Conservation (phyloP, 2,888 invertebrate species). For the Meghimatium bilineatum region DNA sequence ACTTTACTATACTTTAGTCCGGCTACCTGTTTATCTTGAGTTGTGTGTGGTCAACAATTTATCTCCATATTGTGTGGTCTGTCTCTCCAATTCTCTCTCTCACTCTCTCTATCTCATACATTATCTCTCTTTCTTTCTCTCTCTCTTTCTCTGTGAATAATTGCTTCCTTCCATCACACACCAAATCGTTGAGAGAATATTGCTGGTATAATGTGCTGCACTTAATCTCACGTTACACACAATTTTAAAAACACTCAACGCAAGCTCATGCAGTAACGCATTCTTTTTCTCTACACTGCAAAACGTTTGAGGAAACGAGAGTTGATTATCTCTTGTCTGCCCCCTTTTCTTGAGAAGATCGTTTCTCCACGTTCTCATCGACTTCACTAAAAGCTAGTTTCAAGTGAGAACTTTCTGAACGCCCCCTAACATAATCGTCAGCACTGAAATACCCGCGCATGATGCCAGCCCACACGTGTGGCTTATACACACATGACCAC, state of each 20-base stretch:
- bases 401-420: constrained; percentile 9
- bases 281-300: not conserved
- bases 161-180: not conserved
- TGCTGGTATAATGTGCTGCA: not conserved
- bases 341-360: not conserved
- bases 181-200: not conserved
- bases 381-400: not conserved
- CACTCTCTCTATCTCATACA: not conserved
- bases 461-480: constrained; percentile 34
- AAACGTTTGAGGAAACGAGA: not conserved
- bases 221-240: not conserved
- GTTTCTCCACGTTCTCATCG: not conserved
- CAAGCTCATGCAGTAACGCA: not conserved
- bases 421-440: constrained; percentile 1
- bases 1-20: too few relatives aligned
- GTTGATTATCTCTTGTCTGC: not conserved
- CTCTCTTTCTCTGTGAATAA: not conserved
- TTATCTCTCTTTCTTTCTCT: not conserved
- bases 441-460: constrained; percentile 29
- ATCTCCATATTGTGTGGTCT: too few relatives aligned
- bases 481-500: constrained; percentile 30
- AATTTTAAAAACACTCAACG: not conserved
- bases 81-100: not conserved
- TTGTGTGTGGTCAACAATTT: too few relatives aligned
- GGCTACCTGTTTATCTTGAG: too few relatives aligned